These are phyloP conservation scores for Acanthurus tractus DNA, from an alignment of 2,797 vertebrate species.

Conservation along the genomic window DNA sequence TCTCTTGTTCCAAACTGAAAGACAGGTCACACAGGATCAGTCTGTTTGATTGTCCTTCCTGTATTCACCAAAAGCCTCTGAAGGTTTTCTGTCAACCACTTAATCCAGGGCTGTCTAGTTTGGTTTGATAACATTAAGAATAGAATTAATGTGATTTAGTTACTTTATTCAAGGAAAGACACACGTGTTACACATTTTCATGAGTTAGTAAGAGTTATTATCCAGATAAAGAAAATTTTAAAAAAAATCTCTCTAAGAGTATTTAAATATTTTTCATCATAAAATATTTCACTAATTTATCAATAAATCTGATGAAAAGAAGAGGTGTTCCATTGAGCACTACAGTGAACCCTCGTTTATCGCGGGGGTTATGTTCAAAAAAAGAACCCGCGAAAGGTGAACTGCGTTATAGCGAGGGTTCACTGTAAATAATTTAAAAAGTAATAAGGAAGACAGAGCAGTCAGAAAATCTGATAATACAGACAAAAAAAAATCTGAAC, in stretches of 20 bases:
- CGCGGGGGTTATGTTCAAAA: no score
- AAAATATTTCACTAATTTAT: no score
- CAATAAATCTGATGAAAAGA: not conserved
- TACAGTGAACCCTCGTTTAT: no score
- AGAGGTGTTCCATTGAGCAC: no score
- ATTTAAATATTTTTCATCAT: not conserved
- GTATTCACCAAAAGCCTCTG: not conserved
- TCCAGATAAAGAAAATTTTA: not conserved
- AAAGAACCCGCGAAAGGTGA: no score
- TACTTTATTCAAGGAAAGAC: not conserved
- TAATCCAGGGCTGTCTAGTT: not conserved
- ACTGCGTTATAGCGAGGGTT: no score
- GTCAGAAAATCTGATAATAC: no score
- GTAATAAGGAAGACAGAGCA: no score
- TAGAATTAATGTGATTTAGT: not conserved
- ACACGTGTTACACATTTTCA: not conserved
- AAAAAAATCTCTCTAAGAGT: not conserved
- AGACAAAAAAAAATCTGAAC: no score
- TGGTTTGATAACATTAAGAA: not conserved
- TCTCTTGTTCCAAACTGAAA: constrained; percentile 47
- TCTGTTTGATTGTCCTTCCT: not conserved
- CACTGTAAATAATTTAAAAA: no score
- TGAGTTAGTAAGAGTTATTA: no score
- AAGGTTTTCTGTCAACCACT: not conserved
- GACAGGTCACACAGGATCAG: not conserved